Base-by-base conservation (phyloP, 2,888 invertebrate species). In the Tholera decimalis region DNA sequence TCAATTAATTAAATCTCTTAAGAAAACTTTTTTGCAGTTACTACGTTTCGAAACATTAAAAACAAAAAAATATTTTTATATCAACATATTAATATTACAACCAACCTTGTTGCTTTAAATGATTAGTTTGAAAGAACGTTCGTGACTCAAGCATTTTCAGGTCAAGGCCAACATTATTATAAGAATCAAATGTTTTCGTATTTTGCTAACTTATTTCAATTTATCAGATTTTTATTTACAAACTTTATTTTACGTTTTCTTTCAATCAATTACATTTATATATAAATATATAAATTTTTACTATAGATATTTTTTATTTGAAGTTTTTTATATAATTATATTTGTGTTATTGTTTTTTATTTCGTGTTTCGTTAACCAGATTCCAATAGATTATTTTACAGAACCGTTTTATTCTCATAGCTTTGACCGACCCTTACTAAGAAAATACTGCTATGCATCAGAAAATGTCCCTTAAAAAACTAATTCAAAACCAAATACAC, bases 81-180 rank as follows among this genome's bases (percentile, higher is more conserved):
- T 30, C 18, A 7, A 18, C 13, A 30, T 20, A 30, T 30, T 49
- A 49, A 7, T 22, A 26, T 8, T 26, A 22, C 2, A 26, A 11
- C n/a, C 54, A 39, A 28, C 46, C 68, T 67, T 58, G 33, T n/a
- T 20, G 46, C 2, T 18, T 68, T 26, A 22, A 28, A 63, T 39
- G 7, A 46, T 53, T 24, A n/a, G 30, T 54, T 39, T 55, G 24
- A 24, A 41, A 46, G 39, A 51, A 35, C n/a, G n/a, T 22, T 30
- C 41, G 74, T 73, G 74, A 47, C n/a, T 47, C 9, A 26, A 26
- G 35, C 18, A 35, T 35, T 64, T 56, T 47, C 9, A 47, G 69
- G 69, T 47, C 41, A 70, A 56, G 69, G 56, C 1, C 2, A 30
- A 41, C 15, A 1, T 15, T 71, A 73, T 65, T 46, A 55, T 50